Conservation (phyloP, 2,113 vertebrate species). For the Oncorhynchus masou region DNA sequence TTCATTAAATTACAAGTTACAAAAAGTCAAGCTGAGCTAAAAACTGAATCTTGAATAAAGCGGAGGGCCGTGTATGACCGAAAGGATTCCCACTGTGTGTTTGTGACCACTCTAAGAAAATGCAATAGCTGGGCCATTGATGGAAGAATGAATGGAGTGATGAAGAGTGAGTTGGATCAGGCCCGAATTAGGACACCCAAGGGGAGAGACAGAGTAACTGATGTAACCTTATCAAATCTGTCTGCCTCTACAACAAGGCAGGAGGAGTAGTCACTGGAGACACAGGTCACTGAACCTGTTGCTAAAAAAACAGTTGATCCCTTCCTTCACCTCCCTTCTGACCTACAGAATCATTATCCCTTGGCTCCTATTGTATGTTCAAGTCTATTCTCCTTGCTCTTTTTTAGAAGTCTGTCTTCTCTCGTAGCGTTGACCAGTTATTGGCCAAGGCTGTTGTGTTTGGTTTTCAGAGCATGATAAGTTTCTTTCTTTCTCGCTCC, state of each 20-base stretch:
- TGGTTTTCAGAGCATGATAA: constrained; percentile 50
- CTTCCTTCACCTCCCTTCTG: not conserved
- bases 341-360: not conserved
- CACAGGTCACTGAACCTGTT: not conserved
- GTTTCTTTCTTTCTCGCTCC: not conserved
- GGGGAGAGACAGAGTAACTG: not conserved
- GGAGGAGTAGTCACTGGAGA: not conserved
- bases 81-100: not conserved
- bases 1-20: not conserved
- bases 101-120: not conserved
- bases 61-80: not conserved
- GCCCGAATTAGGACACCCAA: not conserved
- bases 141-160: not conserved
- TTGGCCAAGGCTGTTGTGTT: constrained; percentile 40
- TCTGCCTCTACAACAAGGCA: not conserved
- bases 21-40: not conserved
- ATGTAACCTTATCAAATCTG: not conserved
- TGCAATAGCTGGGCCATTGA: not conserved
- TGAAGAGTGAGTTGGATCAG: not conserved
- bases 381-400: not conserved
- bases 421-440: not conserved
- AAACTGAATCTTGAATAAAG: not conserved
- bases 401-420: not conserved
- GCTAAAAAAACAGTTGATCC: not conserved
- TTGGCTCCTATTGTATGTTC: not conserved